Evolutionary conservation across 2,113 vertebrate genomes (phyloP), one percentile per base, ranked within the genome.

Genomic region (Calidris pugnax): DNA sequence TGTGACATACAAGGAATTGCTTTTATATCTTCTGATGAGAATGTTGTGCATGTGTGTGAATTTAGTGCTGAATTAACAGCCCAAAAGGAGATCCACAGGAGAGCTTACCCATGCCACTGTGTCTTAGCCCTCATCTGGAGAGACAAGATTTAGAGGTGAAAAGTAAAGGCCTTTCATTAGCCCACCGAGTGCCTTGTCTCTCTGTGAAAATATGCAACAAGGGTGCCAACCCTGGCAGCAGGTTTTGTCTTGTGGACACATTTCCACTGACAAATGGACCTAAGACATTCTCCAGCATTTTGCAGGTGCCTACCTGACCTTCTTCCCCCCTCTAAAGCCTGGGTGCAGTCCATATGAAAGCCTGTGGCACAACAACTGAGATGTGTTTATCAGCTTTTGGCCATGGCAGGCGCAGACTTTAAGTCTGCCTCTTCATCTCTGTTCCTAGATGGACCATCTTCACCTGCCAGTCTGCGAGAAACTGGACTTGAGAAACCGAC

Each of bases 1-100:
- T 85, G 62, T 82, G 84, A 68, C 59, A 74, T 80, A 97, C 95
- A 96, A 93, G 93, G 74, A 97, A 95, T 95, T 91, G 94, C 96
- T 97, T 97, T 97, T 97, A 97, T 95, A 59, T 62, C 81, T 94
- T 95, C 59, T 89, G 55, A 89, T 76, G 53, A 85, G 66, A 85
- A 72, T 35, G 77, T 82, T 89, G 73, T 85, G 91, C 59, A 10
- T 50, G 77, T 85, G 69, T 87, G 66, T 85, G 74, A 95, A 66
- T 76, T 81, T 43, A 95, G 43, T 79, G 76, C 60, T 82, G 92
- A 86, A 95, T 89, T 94, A 96, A 84, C 88, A 90, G 64, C n/a
- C 68, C 4, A 10, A 6, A 51, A 91, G 79, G 43, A 30, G 41
- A 64, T 59, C 84, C 37, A 18, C 0, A 0, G 45, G 87, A 87